A percentile compares a stretch with the other conserved stretches of the same genome.
These are phyloP conservation scores for Hermetia illucens DNA, from an alignment of 1,140 invertebrate genomes.

Conservation along the genomic window DNA sequence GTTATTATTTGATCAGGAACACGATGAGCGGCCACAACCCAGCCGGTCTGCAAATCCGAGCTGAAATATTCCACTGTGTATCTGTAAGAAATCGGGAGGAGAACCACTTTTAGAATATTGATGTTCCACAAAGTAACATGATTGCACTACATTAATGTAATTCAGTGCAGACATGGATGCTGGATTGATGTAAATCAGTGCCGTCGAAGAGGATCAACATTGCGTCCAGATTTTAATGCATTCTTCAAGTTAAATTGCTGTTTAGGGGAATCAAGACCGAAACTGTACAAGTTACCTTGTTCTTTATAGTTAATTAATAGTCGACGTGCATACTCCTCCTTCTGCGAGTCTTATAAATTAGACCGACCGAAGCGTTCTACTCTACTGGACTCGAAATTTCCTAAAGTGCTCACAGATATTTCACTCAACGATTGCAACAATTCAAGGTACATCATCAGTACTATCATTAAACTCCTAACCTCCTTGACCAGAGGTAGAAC, in stretches of 20 bases:
- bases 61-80: slow-evolving; percentile 83
- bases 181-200: slow-evolving; percentile 10
- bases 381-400: slow-evolving; percentile 10
- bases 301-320: not conserved
- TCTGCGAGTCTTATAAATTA: not conserved
- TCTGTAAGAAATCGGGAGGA: too few relatives aligned
- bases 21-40: slow-evolving; percentile 60
- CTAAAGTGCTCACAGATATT: not conserved
- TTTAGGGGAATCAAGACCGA: not conserved
- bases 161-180: slow-evolving; percentile 34
- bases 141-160: too few relatives aligned
- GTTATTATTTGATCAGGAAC: slow-evolving; percentile 49
- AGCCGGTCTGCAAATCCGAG: slow-evolving; percentile 60
- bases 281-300: not conserved
- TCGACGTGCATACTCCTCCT: not conserved
- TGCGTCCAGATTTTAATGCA: not conserved
- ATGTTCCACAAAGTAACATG: too few relatives aligned
- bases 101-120: too few relatives aligned
- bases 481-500: too few relatives aligned
- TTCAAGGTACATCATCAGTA: too few relatives aligned
- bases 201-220: not conserved
- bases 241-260: not conserved
- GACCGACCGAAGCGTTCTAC: slow-evolving; percentile 16
- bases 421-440: too few relatives aligned
- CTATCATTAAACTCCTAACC: too few relatives aligned